Conservation (phyloP, 23 tunicate species). For the Trididemnum clinides region DNA sequence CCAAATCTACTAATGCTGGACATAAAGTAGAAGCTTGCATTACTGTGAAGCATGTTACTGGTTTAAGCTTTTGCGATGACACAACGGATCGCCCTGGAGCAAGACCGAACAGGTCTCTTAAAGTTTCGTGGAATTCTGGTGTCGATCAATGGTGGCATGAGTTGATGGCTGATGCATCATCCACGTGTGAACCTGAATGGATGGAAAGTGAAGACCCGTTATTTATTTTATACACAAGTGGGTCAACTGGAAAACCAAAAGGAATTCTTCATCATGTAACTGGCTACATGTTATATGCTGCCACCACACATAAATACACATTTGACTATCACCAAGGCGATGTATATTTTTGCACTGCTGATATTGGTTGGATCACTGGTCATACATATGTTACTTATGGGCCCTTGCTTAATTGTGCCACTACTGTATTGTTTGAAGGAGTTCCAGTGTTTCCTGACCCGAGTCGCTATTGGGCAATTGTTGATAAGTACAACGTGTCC, state of each 20-base stretch:
- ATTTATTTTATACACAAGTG: constrained; percentile 94
- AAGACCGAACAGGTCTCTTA: constrained; percentile 45
- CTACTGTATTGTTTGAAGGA: constrained; percentile 93
- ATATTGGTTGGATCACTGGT: constrained; percentile 99
- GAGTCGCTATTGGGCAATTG: constrained; percentile 87
- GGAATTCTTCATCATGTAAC: constrained; percentile 89
- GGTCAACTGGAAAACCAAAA: constrained; percentile 95
- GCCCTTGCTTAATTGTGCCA: constrained; percentile 90
- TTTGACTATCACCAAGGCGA: constrained; percentile 94
- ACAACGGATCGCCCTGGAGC: constrained; percentile 64
- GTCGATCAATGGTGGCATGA: constrained; percentile 89
- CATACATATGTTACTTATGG: constrained; percentile 97
- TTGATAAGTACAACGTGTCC: constrained; percentile 86
- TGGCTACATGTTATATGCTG: constrained; percentile 96
- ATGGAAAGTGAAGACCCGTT: constrained; percentile 84
- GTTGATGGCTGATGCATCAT: constrained; percentile 63
- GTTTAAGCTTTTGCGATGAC: constrained; percentile 63
- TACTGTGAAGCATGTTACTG: constrained; percentile 72
- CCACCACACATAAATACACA: constrained; percentile 85
- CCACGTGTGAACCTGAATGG: constrained; percentile 82
- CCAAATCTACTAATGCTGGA: constrained; percentile 35
- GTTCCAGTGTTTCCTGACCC: constrained; percentile 89
- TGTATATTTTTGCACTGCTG: constrained; percentile 93
- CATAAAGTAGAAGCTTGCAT: constrained; percentile 67
- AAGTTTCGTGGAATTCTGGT: constrained; percentile 66